Evolutionary conservation across 2,113 vertebrate species (phyloP).

Genomic region (Catagonus wagneri): DNA sequence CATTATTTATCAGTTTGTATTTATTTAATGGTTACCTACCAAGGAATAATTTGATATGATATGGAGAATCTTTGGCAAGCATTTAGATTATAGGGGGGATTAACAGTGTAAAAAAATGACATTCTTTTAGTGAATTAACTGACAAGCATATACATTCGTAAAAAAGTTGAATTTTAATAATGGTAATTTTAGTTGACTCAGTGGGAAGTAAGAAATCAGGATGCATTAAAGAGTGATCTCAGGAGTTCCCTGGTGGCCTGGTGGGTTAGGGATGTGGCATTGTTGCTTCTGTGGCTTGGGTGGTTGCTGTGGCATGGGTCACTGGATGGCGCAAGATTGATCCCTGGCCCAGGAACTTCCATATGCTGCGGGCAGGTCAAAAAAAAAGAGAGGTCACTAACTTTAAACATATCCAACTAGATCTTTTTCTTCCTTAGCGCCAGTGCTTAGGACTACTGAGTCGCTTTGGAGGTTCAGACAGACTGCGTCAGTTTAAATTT

Average conservation of each 20-base stretch:
- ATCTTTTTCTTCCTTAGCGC: conserved; percentile 87
- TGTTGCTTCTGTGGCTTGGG: no score
- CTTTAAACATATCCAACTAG: background rate
- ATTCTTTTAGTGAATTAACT: background rate
- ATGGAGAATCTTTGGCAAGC: background rate
- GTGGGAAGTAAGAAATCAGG: background rate
- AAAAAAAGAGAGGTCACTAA: background rate
- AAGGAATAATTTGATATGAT: background rate
- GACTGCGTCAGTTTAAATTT: conserved; percentile 93
- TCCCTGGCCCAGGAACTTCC: no score
- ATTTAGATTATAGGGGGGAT: background rate
- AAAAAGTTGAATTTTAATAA: background rate
- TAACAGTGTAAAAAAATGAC: background rate
- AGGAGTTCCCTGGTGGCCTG: no score
- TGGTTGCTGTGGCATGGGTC: no score
- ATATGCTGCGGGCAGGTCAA: no score
- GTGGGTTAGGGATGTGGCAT: no score
- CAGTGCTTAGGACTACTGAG: conserved; percentile 94
- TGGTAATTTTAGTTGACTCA: background rate
- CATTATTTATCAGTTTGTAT: background rate
- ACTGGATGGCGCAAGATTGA: no score
- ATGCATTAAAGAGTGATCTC: background rate
- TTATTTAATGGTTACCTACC: conserved; percentile 38
- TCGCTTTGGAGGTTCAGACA: conserved; percentile 95
- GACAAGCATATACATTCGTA: conserved; percentile 1